Evolutionary conservation across 2,797 vertebrate species (phyloP).

Genomic region (Propithecus deckenii): DNA sequence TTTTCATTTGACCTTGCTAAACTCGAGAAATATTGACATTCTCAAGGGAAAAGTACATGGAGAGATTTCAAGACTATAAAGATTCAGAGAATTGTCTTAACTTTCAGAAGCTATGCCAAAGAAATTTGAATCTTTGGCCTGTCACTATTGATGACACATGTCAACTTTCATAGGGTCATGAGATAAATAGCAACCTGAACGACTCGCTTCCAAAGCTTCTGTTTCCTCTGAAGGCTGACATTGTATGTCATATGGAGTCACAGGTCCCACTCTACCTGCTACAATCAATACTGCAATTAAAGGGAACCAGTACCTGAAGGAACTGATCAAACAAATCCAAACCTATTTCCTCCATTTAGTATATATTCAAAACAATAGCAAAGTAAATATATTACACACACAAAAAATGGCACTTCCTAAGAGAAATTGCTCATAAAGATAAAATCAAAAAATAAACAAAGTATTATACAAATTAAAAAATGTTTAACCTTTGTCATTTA

Average conservation of each 20-base stretch:
- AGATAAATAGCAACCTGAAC: conserved; percentile 56
- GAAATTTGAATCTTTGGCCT: conserved; percentile 55
- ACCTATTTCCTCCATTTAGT: conserved; percentile 67
- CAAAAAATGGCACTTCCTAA: neutral
- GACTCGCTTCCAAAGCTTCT: conserved; percentile 59
- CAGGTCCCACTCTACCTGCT: conserved; percentile 31
- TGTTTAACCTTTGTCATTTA: neutral
- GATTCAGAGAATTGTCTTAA: conserved; percentile 53
- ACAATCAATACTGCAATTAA: conserved; percentile 82
- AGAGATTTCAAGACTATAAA: conserved; percentile 23
- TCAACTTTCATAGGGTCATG: conserved; percentile 40
- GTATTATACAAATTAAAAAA: conserved; percentile 12
- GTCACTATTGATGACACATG: conserved; percentile 62
- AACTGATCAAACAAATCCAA: conserved; percentile 77
- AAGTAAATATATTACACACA: neutral
- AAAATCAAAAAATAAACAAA: neutral
- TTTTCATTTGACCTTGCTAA: conserved; percentile 53
- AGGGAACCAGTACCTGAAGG: conserved; percentile 68
- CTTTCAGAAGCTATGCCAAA: conserved; percentile 47
- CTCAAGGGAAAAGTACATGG: neutral
- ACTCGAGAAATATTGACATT: conserved; percentile 48
- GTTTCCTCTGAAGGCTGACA: conserved; percentile 65
- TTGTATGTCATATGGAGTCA: conserved; percentile 66
- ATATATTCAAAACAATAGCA: conserved; percentile 65
- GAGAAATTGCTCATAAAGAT: neutral